phyloP scores from a whole-genome alignment of 2,113 vertebrate species.

The Sylvicapra grimmia region DNA sequence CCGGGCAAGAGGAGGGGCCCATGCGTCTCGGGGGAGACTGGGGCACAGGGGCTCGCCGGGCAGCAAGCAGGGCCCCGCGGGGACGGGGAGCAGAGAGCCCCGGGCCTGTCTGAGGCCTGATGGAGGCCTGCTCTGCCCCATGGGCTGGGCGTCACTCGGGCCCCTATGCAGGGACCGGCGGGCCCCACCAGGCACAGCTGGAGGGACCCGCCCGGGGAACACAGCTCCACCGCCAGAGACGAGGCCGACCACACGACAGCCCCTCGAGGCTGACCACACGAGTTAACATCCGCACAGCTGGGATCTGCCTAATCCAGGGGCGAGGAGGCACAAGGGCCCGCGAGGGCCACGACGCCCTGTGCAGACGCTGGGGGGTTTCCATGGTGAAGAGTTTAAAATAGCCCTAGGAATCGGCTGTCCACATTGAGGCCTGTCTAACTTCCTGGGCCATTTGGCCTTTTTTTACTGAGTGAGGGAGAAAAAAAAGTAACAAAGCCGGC shows the following conservation, averaged over 20 bases:
- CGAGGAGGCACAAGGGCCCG: not conserved
- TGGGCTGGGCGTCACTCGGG: too few relatives aligned
- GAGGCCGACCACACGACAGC: not conserved
- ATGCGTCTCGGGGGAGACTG: fast-evolving
- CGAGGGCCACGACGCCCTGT: not conserved
- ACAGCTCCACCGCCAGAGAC: not conserved
- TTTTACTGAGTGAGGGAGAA: not conserved
- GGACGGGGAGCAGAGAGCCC: not conserved
- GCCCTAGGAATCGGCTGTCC: not conserved
- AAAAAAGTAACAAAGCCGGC: not conserved
- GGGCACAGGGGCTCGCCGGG: not conserved
- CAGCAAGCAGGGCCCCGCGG: not conserved
- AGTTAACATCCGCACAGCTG: not conserved
- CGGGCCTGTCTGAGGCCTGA: not conserved
- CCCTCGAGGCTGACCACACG: not conserved
- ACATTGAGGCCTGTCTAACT: not conserved
- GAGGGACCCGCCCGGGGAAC: not conserved
- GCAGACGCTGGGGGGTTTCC: not conserved
- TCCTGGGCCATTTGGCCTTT: not conserved
- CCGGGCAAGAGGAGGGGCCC: not conserved
- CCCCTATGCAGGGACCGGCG: not conserved
- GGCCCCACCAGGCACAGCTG: not conserved
- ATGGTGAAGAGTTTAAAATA: not conserved
- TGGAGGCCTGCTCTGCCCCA: not conserved
- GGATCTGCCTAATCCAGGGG: not conserved